Evolutionary conservation across 2,888 invertebrate species (phyloP).

Genomic region (Prosopocoilus inquinatus): DNA sequence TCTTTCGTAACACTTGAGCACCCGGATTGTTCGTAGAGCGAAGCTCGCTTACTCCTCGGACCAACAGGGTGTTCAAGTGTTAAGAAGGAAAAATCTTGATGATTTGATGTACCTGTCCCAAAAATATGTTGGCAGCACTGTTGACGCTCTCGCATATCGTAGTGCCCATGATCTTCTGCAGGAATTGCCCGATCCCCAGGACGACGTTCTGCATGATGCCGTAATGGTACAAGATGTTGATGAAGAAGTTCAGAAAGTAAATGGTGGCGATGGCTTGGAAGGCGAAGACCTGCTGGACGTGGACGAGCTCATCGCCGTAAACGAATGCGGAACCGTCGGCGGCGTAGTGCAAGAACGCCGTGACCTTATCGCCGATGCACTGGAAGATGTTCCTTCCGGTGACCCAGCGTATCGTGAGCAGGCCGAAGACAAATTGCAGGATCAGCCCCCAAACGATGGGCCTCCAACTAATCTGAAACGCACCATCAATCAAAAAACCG

Average conservation of each 20-base stretch:
- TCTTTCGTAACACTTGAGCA: too few species aligned
- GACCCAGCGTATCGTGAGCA: constrained; percentile 83
- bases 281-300: constrained; percentile 67
- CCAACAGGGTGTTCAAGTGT: not conserved
- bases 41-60: too few species aligned
- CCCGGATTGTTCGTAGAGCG: too few species aligned
- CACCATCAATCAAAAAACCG: not conserved
- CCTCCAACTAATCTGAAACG: constrained; percentile 68
- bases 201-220: constrained; percentile 88
- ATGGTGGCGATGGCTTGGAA: constrained; percentile 88
- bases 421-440: constrained; percentile 81
- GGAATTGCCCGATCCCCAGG: constrained; percentile 72
- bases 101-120: constrained; percentile 72
- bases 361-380: constrained; percentile 63
- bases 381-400: constrained; percentile 70
- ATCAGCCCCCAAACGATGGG: constrained; percentile 76
- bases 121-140: constrained; percentile 89
- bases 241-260: constrained; percentile 89
- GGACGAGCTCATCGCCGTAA: constrained; percentile 70
- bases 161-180: constrained; percentile 74
- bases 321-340: constrained; percentile 80
- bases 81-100: too few species aligned
- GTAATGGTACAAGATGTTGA: constrained; percentile 84
- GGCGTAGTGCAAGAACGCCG: constrained; percentile 77
- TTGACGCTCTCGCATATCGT: constrained; percentile 94